Conservation (phyloP, 2,797 vertebrate genomes). For the Gymnothorax reevesii region DNA sequence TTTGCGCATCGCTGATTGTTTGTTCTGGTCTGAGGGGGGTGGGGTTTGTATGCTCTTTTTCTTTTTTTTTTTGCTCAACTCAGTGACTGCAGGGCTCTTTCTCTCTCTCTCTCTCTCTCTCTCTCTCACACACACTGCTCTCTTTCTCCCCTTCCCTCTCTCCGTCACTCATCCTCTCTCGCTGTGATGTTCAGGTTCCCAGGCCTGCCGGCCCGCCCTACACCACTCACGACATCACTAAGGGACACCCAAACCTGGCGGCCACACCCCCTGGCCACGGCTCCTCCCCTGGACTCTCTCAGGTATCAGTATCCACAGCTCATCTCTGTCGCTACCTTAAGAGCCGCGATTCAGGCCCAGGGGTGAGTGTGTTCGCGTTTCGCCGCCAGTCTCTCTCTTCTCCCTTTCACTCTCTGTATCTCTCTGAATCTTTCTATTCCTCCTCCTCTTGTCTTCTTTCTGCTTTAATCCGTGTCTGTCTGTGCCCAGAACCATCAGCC, state of each 20-base stretch:
- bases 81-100: neutral
- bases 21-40: neutral
- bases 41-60: neutral
- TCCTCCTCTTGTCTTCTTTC: neutral
- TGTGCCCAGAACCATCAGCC: constrained; percentile 16
- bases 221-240: constrained; percentile 91
- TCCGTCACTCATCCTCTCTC: constrained; percentile 43
- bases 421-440: neutral
- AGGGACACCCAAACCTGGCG: constrained; percentile 92
- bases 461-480: neutral
- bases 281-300: constrained; percentile 91
- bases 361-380: constrained; percentile 58
- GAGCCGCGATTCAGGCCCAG: constrained; percentile 77
- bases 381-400: constrained; percentile 42
- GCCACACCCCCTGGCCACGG: constrained; percentile 94
- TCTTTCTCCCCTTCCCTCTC: too few species aligned
- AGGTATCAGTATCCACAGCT: constrained; percentile 82
- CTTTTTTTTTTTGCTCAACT: neutral
- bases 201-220: constrained; percentile 88
- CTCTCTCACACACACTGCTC: too few species aligned
- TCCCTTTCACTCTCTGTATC: neutral
- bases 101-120: too few species aligned
- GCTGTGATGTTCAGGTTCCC: constrained; percentile 82
- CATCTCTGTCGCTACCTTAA: constrained; percentile 75
- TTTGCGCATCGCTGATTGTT: neutral